A percentile compares a stretch with the other conserved stretches of the same genome.
Evolutionary conservation across 1,140 invertebrate species (phyloP).

Genomic region (Plutomurus gul): DNA sequence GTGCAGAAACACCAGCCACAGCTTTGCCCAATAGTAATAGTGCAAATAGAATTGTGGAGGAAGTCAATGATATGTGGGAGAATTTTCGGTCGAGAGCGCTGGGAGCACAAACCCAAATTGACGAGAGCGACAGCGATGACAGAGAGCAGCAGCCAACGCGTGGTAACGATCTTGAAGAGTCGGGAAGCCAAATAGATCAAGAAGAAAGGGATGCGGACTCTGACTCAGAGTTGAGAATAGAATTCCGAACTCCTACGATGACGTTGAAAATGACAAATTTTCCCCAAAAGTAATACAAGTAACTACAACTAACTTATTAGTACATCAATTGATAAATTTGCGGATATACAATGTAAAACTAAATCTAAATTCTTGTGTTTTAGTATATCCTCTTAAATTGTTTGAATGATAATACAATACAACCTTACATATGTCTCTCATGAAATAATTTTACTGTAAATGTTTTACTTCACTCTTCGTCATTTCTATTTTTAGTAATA

Average conservation of each 20-base stretch:
- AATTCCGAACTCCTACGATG: constrained; percentile 1
- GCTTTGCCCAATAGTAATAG: not conserved
- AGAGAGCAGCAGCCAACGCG: not conserved
- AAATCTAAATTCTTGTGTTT: too few species aligned
- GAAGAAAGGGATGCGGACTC: not conserved
- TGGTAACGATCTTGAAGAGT: not conserved
- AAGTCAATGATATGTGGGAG: not conserved
- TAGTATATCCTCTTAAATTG: too few species aligned
- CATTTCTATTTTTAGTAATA: too few species aligned
- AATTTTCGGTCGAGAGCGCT: not conserved
- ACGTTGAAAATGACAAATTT: not conserved
- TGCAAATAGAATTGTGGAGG: not conserved
- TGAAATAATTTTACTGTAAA: too few species aligned
- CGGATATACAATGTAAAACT: too few species aligned
- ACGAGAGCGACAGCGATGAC: not conserved
- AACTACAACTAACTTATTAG: too few species aligned
- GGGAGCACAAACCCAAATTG: not conserved
- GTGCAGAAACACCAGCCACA: not conserved
- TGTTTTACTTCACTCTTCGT: too few species aligned
- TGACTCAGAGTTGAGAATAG: not conserved
- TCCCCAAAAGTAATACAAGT: not conserved
- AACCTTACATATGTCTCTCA: too few species aligned
- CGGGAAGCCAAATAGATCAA: not conserved
- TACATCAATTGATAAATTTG: too few species aligned
- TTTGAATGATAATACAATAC: too few species aligned